A percentile compares a stretch with the other conserved stretches of the same genome.
Conservation (phyloP, 1,140 invertebrate genomes). For the Drosophila cardini region DNA sequence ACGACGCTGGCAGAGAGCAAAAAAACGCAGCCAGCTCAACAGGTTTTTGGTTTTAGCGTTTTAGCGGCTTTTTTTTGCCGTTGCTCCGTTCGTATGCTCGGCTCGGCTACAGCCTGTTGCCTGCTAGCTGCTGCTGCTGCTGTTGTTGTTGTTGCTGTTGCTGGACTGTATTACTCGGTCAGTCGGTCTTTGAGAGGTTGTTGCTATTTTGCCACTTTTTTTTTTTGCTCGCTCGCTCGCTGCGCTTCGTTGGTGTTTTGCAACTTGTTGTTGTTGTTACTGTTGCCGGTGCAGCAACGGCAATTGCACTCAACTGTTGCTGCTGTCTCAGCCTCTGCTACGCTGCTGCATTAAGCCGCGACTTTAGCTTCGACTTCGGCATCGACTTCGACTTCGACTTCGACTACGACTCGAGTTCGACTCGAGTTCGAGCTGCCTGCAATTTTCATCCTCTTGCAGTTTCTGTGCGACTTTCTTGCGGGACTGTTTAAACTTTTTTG, state of each 20-base stretch:
- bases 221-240: slow-evolving; percentile 56
- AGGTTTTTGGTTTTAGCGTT: slow-evolving; percentile 68
- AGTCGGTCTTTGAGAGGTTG: slow-evolving; percentile 85
- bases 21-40: slow-evolving; percentile 53
- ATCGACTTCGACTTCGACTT: slow-evolving; percentile 39
- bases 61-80: slow-evolving; percentile 78
- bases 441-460: slow-evolving; percentile 84
- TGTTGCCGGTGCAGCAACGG: slow-evolving; percentile 62
- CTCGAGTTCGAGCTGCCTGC: slow-evolving; percentile 68
- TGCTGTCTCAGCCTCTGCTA: slow-evolving; percentile 46
- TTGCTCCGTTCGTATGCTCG: slow-evolving; percentile 59
- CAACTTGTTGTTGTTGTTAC: slow-evolving; percentile 61
- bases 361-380: slow-evolving; percentile 30
- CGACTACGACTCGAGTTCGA: slow-evolving; percentile 33
- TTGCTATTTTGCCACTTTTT: slow-evolving; percentile 77
- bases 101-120: slow-evolving; percentile 44
- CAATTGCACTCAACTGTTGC: slow-evolving; percentile 69
- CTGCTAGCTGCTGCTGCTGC: slow-evolving; percentile 26
- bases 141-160: slow-evolving; percentile 54
- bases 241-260: slow-evolving; percentile 64
- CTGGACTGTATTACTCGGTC: slow-evolving; percentile 85
- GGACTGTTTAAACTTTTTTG: slow-evolving; percentile 82
- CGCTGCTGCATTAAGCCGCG: slow-evolving; percentile 36
- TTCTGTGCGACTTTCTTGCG: slow-evolving; percentile 84
- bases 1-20: slow-evolving; percentile 75